phyloP scores from a whole-genome alignment of 2,888 invertebrate species.

The Coronaproctus castanopsis region DNA sequence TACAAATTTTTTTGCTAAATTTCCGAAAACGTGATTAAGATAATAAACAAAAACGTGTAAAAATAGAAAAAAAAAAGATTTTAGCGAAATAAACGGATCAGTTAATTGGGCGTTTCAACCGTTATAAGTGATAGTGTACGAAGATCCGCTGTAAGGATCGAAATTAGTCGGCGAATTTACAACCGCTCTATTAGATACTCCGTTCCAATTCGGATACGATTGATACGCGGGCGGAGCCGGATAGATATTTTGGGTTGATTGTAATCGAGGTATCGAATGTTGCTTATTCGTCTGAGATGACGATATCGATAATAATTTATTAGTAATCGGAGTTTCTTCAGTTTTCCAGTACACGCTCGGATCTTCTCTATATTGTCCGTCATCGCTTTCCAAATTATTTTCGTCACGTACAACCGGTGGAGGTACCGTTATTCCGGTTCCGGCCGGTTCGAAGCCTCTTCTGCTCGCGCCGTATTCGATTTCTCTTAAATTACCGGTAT shows the following conservation, averaged over 20 bases:
- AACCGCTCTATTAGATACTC: no score
- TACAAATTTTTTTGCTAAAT: no score
- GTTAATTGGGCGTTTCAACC: conserved; percentile 27
- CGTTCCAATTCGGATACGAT: background rate
- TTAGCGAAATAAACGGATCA: background rate
- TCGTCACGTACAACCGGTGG: conserved; percentile 45
- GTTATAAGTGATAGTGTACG: conserved; percentile 55
- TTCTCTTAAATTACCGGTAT: conserved; percentile 49
- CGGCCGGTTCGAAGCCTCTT: conserved; percentile 57
- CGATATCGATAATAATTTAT: conserved; percentile 22
- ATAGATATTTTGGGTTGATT: background rate
- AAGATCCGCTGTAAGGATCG: conserved; percentile 44
- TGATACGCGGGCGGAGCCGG: conserved; percentile 6
- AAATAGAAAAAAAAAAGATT: no score
- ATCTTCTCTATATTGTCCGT: conserved; percentile 69
- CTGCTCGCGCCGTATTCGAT: conserved; percentile 63
- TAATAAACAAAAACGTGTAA: no score
- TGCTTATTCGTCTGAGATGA: background rate
- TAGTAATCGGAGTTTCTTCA: conserved; percentile 26
- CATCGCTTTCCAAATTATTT: conserved; percentile 33
- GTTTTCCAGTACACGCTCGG: conserved; percentile 53
- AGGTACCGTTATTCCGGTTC: conserved; percentile 52
- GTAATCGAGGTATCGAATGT: background rate
- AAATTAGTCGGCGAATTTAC: conserved; percentile 53
- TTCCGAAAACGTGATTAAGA: no score